A percentile compares a stretch with the other conserved stretches of the same genome.
Evolutionary conservation across 1,140 invertebrate genomes (phyloP).

Genomic region (Reticulitermes speratus): DNA sequence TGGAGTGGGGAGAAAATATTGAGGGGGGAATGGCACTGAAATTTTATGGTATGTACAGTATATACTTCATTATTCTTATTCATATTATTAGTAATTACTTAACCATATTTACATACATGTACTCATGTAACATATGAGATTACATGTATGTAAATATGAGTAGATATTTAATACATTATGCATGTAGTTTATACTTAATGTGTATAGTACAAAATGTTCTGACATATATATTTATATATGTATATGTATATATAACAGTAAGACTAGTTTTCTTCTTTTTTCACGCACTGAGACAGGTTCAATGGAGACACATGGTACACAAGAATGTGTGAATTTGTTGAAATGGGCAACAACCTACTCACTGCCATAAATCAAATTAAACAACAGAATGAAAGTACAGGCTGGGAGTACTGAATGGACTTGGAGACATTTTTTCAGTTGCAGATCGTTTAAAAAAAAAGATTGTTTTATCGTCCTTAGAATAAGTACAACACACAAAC

Average conservation of each 20-base stretch:
- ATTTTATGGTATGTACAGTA: neutral
- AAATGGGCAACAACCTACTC: neutral
- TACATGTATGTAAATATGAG: neutral
- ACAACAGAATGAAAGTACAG: neutral
- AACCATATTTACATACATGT: neutral
- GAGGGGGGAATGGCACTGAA: conserved; percentile 3
- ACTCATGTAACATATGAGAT: conserved; percentile 1
- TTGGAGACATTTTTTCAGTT: neutral
- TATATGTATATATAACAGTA: neutral
- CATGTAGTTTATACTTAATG: conserved; percentile 17
- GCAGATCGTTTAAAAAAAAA: neutral
- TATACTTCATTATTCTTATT: neutral
- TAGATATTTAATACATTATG: conserved; percentile 12
- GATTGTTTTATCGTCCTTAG: neutral
- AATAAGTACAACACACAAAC: neutral
- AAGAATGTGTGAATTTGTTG: neutral
- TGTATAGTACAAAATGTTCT: conserved; percentile 1
- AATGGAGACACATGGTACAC: neutral
- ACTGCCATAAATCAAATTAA: neutral
- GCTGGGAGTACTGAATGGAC: neutral
- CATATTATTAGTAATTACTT: neutral
- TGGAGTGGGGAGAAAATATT: conserved; percentile 9
- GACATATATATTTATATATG: neutral
- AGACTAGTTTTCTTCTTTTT: conserved; percentile 1
- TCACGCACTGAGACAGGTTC: conserved; percentile 3